Evolutionary conservation across 1,140 invertebrate species (phyloP).

Genomic region (Orchesella cincta): DNA sequence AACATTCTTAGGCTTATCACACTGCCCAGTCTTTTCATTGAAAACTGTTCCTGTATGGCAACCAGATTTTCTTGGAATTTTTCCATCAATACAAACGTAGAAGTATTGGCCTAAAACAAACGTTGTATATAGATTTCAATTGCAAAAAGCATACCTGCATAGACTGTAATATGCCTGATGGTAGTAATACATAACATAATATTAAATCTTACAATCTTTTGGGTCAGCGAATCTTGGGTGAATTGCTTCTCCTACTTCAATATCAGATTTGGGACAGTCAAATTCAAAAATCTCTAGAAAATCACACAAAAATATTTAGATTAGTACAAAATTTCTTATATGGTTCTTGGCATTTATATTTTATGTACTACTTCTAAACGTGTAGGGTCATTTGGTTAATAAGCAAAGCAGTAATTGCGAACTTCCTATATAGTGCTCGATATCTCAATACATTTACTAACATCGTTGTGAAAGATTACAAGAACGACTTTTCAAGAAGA

Average conservation of each 20-base stretch:
- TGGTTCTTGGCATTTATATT: background rate
- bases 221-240: slow-evolving; percentile 83
- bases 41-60: slow-evolving; percentile 89
- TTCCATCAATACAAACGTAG: slow-evolving; percentile 86
- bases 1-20: slow-evolving; percentile 85
- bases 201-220: slow-evolving; percentile 69
- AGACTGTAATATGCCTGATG: background rate
- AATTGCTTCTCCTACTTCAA: slow-evolving; percentile 63
- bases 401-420: no score
- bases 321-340: background rate
- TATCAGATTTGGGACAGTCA: slow-evolving; percentile 76
- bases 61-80: slow-evolving; percentile 69
- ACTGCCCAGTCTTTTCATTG: slow-evolving; percentile 76
- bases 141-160: background rate
- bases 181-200: background rate
- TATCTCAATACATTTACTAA: no score
- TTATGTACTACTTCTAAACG: background rate
- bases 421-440: no score
- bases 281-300: slow-evolving; percentile 77
- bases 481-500: no score
- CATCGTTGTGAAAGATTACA: no score
- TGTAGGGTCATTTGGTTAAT: no score
- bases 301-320: background rate
- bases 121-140: background rate
- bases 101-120: slow-evolving; percentile 68